These are phyloP conservation scores for Motacilla alba DNA, from an alignment of 2,113 vertebrate genomes.

Conservation along the genomic window DNA sequence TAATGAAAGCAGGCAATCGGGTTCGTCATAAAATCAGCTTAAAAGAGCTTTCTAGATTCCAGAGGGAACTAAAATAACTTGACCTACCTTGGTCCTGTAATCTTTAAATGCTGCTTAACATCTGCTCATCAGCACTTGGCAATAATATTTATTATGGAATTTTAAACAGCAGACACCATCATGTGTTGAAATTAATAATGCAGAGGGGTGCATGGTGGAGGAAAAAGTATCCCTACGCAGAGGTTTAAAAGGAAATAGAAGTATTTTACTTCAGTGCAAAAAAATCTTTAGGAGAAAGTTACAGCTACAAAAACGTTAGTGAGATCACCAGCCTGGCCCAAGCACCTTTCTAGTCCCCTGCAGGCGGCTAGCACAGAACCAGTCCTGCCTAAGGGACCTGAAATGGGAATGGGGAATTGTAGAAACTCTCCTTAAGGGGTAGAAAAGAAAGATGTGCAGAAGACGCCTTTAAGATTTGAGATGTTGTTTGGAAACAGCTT, in stretches of 20 bases:
- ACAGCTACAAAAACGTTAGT: neutral
- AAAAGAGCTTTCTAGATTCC: slow-evolving; percentile 56
- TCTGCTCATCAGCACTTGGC: slow-evolving; percentile 34
- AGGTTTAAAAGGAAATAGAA: neutral
- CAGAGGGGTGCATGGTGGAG: neutral
- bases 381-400: neutral
- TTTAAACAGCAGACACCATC: neutral
- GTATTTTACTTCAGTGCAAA: neutral
- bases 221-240: neutral
- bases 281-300: neutral
- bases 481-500: neutral
- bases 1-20: slow-evolving; percentile 48
- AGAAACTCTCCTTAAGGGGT: neutral
- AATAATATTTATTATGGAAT: neutral
- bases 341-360: neutral
- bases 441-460: neutral
- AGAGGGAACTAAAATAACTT: slow-evolving; percentile 63
- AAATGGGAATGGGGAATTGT: neutral
- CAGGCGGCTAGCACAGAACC: neutral
- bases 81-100: slow-evolving; percentile 61
- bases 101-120: slow-evolving; percentile 66
- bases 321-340: neutral
- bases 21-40: slow-evolving; percentile 62
- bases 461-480: neutral
- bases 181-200: neutral